Base-by-base conservation (phyloP, 1,140 invertebrate genomes). In the Drosophila sucinea region DNA sequence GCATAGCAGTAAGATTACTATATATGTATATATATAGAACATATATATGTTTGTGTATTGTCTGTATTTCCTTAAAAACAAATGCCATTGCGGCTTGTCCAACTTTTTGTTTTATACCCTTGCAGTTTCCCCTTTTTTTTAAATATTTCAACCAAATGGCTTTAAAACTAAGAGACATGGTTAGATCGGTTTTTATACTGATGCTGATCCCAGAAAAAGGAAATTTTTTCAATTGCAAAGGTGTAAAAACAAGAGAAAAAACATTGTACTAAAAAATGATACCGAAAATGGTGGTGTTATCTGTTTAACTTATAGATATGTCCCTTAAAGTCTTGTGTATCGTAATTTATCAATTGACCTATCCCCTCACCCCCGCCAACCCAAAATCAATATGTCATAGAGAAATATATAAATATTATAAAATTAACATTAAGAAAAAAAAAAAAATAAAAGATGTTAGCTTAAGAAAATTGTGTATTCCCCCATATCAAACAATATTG, bases 401-500 rank as follows among this genome's bases (percentile, higher is more conserved):
- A 47, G 6, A 47, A 47, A 25, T 47, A 47, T 47, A 47, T 47
- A 47, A 35, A 29, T 30, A 55, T 55, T 29, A 56, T 30, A n/a
- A 29, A 29, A 30, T 11, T 30, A 29, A 32, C 54, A n/a, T 30
- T 30, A 56, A 29, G 30, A 56, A 56, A 56, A 56, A 56, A n/a
- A 17, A 17, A 17, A 17, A 56, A 56, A n/a, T 32, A 17, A 17
- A 17, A 17, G 17, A 17, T 30, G n/a, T n/a, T 30, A 56, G 54
- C 4, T 47, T 30, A 56, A 56, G 27, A 30, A 30, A 56, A 56
- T 56, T 56, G 25, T 56, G 29, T 56, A 56, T 29, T 47, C 44
- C 44, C 44, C 44, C 44, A 47, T 47, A 47, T 47, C 44, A 47
- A 47, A n/a, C 17, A 47, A 47, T 47, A 47, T 23, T 47, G 44